Base-by-base conservation (phyloP, 2,113 vertebrate species). In the Mustelus asterias region DNA sequence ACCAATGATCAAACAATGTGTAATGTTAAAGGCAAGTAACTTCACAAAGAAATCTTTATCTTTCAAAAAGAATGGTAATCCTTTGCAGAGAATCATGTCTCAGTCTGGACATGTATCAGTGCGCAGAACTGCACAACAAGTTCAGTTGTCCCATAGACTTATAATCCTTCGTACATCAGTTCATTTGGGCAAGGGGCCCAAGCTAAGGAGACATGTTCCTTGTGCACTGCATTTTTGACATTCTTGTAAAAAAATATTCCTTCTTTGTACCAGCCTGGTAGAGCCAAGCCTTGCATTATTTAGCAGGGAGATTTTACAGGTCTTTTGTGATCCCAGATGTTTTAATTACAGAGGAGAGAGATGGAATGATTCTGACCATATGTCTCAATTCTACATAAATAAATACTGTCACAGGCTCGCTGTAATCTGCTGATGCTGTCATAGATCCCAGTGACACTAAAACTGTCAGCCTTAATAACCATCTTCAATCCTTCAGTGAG, bases 301-400 rank as follows among this genome's bases (percentile, higher is more conserved):
- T 97, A 96, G 96, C 96, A 96, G 94, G 97, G 96, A 96, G 96
- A 69, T 97, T 96, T 97, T 96, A 96, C 44, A 44, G 97, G 96
- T 96, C 69, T 70, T 95, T 95, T 95, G 67, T 95, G 94, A 29
- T 98, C 98, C 98, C 98, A 99, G 98, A 99, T 99, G 98, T 99
- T 98, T 99, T 99, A 98, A 99, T 99, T 98, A 98, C 98, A 96
- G 97, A 98, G 98, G 98, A 98, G 98, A 98, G 98, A 97, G 98
- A 99, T 98, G 97, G 97, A 97, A 98, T 98, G 98, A 98, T 98
- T 98, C 98, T 96, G 98, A 97, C 98, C 98, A 98, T 99, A 99
- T 99, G 99, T 98, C 98, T 98, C 98, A 98, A 97, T 97, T 98
- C 98, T 60, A 96, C 97, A 97, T 96, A 98, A 97, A 97, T 98